Base-by-base conservation (phyloP, 2,888 invertebrate species). In the Latrodectus hesperus region DNA sequence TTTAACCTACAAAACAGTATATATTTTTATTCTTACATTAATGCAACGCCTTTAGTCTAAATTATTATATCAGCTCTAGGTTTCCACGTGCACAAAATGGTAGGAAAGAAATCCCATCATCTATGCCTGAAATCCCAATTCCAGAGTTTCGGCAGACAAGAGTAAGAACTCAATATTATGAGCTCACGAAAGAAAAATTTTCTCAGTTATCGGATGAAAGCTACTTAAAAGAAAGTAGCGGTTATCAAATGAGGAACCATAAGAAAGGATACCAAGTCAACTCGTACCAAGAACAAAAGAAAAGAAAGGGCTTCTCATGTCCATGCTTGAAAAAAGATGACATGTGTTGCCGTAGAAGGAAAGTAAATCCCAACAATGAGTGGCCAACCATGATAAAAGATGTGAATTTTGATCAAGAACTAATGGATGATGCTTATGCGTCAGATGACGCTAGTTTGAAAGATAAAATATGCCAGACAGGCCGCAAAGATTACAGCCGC, bases 341-440 rank as follows among this genome's bases (percentile, higher is more conserved):
- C 10, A 51, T 67, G 76, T 76, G 76, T 52, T 76, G 76, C 76
- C 65, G 51, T 51, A 76, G n/a, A n/a, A n/a, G 38, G 5, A 65
- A 67, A 60, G 60, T 60, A 60, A 12, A 73, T 11, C 22, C 79
- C 14, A 71, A 38, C 11, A 64, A 72, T 26, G 82, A 82, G 68
- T 53, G 53, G n/a, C 14, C 49, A 14, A 52, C 6, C 8, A 60
- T 67, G 38, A 52, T 65, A n/a, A 67, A 53, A 12, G 73, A 74
- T 26, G 49, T 64, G 71, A 22, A 14, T 6, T 49, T n/a, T 65
- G 51, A 75, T 12, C 52, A 53, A 26, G 68, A 82, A 14, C 14
- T 82, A n/a, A 70, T 82, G 70, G 75, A 75, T 75, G 82, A 82
- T 60, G 82, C 55, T 60, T 68, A 64, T 75, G 60, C 75, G 9